phyloP scores from a whole-genome alignment of 2,113 vertebrate genomes.

The Orycteropus afer region DNA sequence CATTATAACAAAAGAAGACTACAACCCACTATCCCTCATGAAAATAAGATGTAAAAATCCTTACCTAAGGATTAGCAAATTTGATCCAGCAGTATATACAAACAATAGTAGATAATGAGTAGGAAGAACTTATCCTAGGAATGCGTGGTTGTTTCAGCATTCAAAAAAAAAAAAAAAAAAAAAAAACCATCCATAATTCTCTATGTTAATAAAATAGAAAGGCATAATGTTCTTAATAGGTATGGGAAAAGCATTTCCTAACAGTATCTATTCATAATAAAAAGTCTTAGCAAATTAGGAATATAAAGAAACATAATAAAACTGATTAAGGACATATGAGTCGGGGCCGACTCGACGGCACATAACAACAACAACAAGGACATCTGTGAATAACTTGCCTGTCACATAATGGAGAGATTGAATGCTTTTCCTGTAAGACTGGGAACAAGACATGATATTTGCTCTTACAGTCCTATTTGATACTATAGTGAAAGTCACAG shows the following conservation, averaged over 20 bases:
- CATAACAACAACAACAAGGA: too few species aligned
- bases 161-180: neutral
- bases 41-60: neutral
- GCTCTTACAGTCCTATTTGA: neutral
- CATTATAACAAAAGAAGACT: neutral
- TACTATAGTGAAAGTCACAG: neutral
- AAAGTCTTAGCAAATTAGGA: neutral
- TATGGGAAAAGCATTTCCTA: neutral
- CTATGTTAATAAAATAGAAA: neutral
- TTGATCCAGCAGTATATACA: neutral
- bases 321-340: too few species aligned
- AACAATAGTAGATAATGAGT: neutral
- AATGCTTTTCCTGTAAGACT: neutral
- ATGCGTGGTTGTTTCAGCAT: neutral
- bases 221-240: neutral
- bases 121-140: neutral
- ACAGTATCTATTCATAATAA: neutral
- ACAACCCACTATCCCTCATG: neutral
- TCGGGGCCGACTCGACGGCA: too few species aligned
- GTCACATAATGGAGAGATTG: neutral
- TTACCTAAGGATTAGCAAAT: neutral
- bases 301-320: too few species aligned
- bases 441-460: neutral
- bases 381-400: neutral
- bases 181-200: neutral